Conservation (phyloP, 2,113 vertebrate genomes). For the Thamnophis sirtalis region DNA sequence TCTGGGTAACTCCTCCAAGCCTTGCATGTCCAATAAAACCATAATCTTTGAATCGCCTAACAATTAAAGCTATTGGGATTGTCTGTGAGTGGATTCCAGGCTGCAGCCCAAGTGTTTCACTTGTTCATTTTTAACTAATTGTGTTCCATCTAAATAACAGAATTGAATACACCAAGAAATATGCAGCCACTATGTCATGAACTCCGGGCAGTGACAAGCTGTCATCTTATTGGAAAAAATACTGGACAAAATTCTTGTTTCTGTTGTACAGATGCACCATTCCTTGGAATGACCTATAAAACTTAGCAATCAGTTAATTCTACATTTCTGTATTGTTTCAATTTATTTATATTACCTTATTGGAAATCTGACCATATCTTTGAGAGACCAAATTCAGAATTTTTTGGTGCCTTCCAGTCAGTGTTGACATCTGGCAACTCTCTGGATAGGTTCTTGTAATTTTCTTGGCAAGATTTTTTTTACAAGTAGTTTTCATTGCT, state of each 20-base stretch:
- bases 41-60: background rate
- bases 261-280: background rate
- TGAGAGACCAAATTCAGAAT: background rate
- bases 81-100: slow-evolving; percentile 3
- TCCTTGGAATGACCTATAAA: background rate
- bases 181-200: background rate
- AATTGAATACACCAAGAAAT: slow-evolving; percentile 37
- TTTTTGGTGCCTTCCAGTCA: background rate
- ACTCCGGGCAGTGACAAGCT: slow-evolving; percentile 55
- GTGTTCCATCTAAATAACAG: slow-evolving; percentile 34
- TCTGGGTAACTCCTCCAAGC: slow-evolving; percentile 16
- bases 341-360: background rate
- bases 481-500: background rate
- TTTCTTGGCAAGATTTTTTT: background rate
- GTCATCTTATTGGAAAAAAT: slow-evolving; percentile 25
- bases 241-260: background rate
- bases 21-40: background rate
- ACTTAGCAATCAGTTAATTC: background rate
- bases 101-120: slow-evolving; percentile 2
- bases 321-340: background rate
- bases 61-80: slow-evolving; percentile 4
- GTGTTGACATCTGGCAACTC: background rate
- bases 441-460: background rate
- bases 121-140: slow-evolving; percentile 26
- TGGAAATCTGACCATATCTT: background rate